Evolutionary conservation across 1,140 invertebrate species (phyloP), one percentile per base, ranked within the genome.

Genomic region (Limonius californicus): DNA sequence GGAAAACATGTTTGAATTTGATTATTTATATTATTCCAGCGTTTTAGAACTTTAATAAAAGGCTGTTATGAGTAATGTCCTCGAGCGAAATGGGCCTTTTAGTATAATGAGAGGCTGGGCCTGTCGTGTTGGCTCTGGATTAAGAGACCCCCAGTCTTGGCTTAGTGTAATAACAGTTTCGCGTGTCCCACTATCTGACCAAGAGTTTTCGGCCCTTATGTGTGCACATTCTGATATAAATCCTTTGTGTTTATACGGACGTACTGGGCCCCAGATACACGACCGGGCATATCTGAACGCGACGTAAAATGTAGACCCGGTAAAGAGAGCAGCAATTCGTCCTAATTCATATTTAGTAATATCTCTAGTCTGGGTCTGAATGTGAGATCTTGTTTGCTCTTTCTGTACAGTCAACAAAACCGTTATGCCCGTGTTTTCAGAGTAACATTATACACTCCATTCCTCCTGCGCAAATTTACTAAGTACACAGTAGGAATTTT

Each of bases 21-120:
- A 9, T 27, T 27, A 27, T 27, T 27, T 27, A 4, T 27, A 3
- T 4, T 27, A 27, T 27, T 27, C 9, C 23, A 27, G 23, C 9
- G 23, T 27, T 27, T 27, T 39, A 39, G 2, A 39, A 39, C 35
- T 39, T 39, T 39, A 9, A 14, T 39, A 39, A 39, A n/a, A 39
- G 7, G 35, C 11, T 39, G n/a, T 39, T 39, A 39, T 39, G 35
- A 39, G 35, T 39, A 39, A 39, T 39, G 35, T 39, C 59, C 59
- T 54, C 50, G 21, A 61, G 53, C 18, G 32, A 42, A 61, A 61
- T 61, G 45, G 27, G 30, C 59, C 59, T 61, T 61, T 61, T 61
- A 61, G 59, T 54, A 54, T 61, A 61, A 61, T 61, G 59, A 61
- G 59, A 61, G 59, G 59, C 35, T 53, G 47, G 59, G 59, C 50